These are phyloP conservation scores for Cheilosia variabilis DNA, from an alignment of 2,888 invertebrate species.

Conservation along the genomic window DNA sequence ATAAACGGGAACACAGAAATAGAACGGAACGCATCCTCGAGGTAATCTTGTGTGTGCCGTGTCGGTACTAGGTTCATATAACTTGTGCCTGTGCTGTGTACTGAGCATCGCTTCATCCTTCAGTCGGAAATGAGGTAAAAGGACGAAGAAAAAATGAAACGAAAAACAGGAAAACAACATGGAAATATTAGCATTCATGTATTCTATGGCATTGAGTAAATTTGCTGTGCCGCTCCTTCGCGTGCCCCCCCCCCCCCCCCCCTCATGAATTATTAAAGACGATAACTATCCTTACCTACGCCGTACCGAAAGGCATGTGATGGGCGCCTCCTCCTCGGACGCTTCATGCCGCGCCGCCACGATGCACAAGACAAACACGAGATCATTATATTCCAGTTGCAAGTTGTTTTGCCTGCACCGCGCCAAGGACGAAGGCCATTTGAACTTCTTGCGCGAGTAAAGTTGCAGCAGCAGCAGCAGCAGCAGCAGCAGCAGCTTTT, in stretches of 20 bases:
- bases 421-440: constrained; percentile 11
- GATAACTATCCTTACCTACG: constrained; percentile 54
- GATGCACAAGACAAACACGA: constrained; percentile 25
- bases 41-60: constrained; percentile 61
- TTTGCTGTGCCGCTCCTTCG: constrained; percentile 39
- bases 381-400: constrained; percentile 20
- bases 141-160: constrained; percentile 13
- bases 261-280: constrained; percentile 74
- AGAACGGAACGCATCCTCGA: constrained; percentile 55
- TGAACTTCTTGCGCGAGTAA: constrained; percentile 7
- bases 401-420: not conserved
- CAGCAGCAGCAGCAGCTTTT: constrained; percentile 34
- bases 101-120: constrained; percentile 35
- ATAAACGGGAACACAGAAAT: constrained; percentile 47
- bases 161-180: constrained; percentile 55
- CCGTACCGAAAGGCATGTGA: constrained; percentile 17
- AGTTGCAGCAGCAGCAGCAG: constrained; percentile 16
- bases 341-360: not conserved
- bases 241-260: constrained; percentile 23
- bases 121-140: constrained; percentile 20
- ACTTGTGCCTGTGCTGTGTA: constrained; percentile 18
- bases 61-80: constrained; percentile 63
- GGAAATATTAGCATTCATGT: constrained; percentile 70
- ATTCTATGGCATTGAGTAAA: constrained; percentile 72
- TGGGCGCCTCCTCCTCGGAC: constrained; percentile 4